Percentiles rank a stretch among this genome's conserved stretches.
phyloP scores from a whole-genome alignment of 2,797 vertebrate species.

The Diplodus puntazzo region DNA sequence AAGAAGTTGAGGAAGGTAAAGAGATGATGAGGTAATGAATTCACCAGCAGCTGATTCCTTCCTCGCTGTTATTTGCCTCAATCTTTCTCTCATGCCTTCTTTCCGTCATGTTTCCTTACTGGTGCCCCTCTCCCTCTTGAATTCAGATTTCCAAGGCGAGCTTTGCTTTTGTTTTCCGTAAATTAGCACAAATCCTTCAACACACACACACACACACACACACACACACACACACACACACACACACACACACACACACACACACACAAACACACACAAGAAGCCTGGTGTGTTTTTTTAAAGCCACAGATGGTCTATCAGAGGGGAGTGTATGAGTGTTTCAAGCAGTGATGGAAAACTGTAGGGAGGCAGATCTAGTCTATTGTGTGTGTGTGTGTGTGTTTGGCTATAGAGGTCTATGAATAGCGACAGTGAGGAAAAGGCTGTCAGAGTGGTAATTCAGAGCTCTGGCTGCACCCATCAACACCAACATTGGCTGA shows the following conservation, averaged over 20 bases:
- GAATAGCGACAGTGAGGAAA: conserved; percentile 71
- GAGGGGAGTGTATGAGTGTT: conserved; percentile 70
- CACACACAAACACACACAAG: neutral
- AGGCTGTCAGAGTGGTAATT: conserved; percentile 73
- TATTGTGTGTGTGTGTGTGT: neutral
- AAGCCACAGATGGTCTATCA: conserved; percentile 77
- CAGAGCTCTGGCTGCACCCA: conserved; percentile 64
- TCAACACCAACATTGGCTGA: conserved; percentile 57
- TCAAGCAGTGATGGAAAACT: conserved; percentile 64
- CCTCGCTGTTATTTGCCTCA: neutral
- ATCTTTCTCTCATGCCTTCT: neutral
- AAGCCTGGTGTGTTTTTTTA: conserved; percentile 36
- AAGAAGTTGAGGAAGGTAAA: neutral
- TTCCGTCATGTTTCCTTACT: conserved; percentile 6
- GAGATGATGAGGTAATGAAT: conserved; percentile 28
- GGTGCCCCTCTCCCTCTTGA: neutral
- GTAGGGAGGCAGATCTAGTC: conserved; percentile 30
- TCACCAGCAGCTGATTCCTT: conserved; percentile 25
- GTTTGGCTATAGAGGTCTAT: conserved; percentile 53
- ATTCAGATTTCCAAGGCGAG: conserved; percentile 35
- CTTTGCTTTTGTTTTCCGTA: conserved; percentile 63
- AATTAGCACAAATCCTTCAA: conserved; percentile 55
- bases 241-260: neutral
- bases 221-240: neutral
- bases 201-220: conserved; percentile 28